Percentiles rank a stretch among this genome's conserved stretches.
Conservation (phyloP, 2,888 invertebrate genomes). For the Polydrusus tereticollis region DNA sequence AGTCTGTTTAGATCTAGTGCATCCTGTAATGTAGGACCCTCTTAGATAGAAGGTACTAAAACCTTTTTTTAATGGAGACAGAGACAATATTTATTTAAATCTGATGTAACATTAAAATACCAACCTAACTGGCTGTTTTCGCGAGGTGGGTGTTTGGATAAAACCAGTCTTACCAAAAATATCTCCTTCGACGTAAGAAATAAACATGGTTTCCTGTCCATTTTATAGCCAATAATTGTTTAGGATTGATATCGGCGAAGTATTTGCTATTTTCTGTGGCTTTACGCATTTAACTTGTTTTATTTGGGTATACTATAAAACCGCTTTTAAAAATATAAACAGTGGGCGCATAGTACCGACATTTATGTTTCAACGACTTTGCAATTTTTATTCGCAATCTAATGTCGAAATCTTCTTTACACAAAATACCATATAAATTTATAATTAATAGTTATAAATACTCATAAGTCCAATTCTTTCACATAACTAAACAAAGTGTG, state of each 20-base stretch:
- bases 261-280: constrained; percentile 32
- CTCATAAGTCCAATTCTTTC: too few species aligned
- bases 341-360: neutral
- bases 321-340: neutral
- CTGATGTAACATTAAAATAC: constrained; percentile 48
- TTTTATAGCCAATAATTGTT: constrained; percentile 48
- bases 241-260: constrained; percentile 44
- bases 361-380: too few species aligned
- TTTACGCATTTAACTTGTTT: constrained; percentile 28
- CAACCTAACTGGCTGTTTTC: constrained; percentile 46
- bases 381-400: too few species aligned
- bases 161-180: constrained; percentile 50
- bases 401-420: too few species aligned
- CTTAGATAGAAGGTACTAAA: constrained; percentile 42
- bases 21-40: constrained; percentile 19
- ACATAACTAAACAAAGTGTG: constrained; percentile 13
- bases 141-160: constrained; percentile 48
- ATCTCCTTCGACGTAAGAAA: constrained; percentile 31
- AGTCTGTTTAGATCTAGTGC: neutral
- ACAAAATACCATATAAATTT: too few species aligned
- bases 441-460: too few species aligned
- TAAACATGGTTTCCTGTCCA: constrained; percentile 46
- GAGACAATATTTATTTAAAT: constrained; percentile 46
- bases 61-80: constrained; percentile 38
- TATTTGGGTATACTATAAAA: constrained; percentile 12